Conservation (phyloP, 2,888 invertebrate genomes). For the Andrena dorsata region DNA sequence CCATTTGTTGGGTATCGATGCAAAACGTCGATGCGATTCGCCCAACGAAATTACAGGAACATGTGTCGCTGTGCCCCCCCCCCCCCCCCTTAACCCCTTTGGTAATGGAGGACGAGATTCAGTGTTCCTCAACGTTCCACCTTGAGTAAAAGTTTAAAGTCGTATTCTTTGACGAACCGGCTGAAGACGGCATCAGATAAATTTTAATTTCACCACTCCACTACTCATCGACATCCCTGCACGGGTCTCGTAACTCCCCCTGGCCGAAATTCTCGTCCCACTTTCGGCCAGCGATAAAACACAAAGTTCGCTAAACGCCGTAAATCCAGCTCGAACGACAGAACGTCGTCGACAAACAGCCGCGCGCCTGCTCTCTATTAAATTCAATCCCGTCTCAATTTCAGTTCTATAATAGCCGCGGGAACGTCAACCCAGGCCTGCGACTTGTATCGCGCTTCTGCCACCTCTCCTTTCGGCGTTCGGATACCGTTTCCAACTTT, state of each 20-base stretch:
- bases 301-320: slow-evolving; percentile 9
- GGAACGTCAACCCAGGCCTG: background rate
- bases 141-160: background rate
- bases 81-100: background rate
- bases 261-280: slow-evolving; percentile 51
- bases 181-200: background rate
- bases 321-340: slow-evolving; percentile 1
- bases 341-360: slow-evolving; percentile 7
- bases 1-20: slow-evolving; percentile 30
- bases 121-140: background rate
- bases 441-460: background rate
- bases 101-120: background rate
- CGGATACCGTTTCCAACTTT: slow-evolving; percentile 1
- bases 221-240: slow-evolving; percentile 23
- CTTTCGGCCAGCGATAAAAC: slow-evolving; percentile 38
- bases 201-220: slow-evolving; percentile 14
- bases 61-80: background rate
- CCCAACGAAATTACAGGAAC: slow-evolving; percentile 1
- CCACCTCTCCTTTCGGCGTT: background rate
- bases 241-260: slow-evolving; percentile 19
- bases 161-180: background rate
- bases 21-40: slow-evolving; percentile 18
- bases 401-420: slow-evolving; percentile 9
- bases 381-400: slow-evolving; percentile 13
- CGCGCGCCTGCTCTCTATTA: background rate